These are phyloP conservation scores for Ceraclea dissimilis DNA, from an alignment of 2,888 invertebrate genomes.

Conservation along the genomic window DNA sequence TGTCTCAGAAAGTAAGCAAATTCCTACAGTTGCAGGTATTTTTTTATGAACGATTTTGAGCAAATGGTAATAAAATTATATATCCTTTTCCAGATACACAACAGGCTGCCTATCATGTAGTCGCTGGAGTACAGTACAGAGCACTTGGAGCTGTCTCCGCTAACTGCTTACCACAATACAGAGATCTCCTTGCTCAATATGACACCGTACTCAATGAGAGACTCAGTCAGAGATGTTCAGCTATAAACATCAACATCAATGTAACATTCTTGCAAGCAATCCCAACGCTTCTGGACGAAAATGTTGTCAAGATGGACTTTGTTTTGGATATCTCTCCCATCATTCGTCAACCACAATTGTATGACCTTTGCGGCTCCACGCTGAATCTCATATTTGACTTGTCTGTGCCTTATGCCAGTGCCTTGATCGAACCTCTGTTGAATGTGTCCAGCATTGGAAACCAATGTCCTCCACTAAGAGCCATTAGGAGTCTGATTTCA, in stretches of 20 bases:
- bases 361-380: conserved; percentile 92
- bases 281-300: conserved; percentile 75
- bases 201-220: conserved; percentile 71
- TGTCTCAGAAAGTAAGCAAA: conserved; percentile 74
- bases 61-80: background rate
- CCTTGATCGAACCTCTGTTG: conserved; percentile 78
- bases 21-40: background rate
- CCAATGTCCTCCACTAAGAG: conserved; percentile 86
- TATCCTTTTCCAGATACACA: conserved; percentile 60
- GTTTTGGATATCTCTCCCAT: conserved; percentile 81
- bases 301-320: conserved; percentile 84
- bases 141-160: conserved; percentile 85
- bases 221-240: conserved; percentile 86
- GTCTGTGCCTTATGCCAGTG: conserved; percentile 86
- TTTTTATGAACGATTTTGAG: background rate
- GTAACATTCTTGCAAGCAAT: conserved; percentile 81
- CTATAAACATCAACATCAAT: conserved; percentile 90
- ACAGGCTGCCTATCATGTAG: conserved; percentile 90
- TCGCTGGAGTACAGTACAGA: conserved; percentile 77
- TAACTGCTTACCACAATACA: conserved; percentile 77
- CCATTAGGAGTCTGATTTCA: conserved; percentile 72
- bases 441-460: conserved; percentile 87
- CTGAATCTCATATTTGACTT: conserved; percentile 89
- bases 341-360: conserved; percentile 82
- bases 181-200: conserved; percentile 73